Conservation (phyloP, 2,113 vertebrate genomes). For the Nycticryphes semicollaris region DNA sequence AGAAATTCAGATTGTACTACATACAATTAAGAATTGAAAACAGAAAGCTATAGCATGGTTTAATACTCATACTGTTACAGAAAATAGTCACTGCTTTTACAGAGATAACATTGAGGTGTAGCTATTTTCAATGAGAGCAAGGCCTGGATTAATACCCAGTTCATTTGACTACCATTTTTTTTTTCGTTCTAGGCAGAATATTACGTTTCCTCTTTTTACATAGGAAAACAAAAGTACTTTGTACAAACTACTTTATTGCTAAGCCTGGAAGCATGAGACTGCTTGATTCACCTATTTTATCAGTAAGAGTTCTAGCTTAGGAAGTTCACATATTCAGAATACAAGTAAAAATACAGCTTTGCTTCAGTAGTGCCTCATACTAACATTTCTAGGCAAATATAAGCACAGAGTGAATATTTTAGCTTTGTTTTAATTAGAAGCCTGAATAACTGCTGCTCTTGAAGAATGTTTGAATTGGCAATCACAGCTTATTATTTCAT, state of each 20-base stretch:
- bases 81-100: background rate
- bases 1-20: background rate
- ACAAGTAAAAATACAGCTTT: background rate
- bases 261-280: background rate
- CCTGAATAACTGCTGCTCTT: conserved; percentile 32
- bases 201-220: background rate
- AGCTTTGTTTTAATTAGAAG: conserved; percentile 49
- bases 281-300: background rate
- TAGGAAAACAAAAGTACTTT: background rate
- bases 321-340: background rate
- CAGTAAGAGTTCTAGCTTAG: background rate
- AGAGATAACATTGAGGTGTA: background rate
- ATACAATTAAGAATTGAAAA: background rate
- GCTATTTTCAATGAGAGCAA: background rate
- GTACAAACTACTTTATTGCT: background rate
- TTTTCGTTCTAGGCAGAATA: background rate
- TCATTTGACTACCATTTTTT: background rate
- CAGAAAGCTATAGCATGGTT: background rate
- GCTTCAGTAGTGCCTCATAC: background rate
- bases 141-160: background rate
- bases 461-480: conserved; percentile 63
- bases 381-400: background rate
- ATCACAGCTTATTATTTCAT: conserved; percentile 39
- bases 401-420: conserved; percentile 15
- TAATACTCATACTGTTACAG: background rate